A percentile compares a stretch with the other conserved stretches of the same genome.
Evolutionary conservation across 2,888 invertebrate genomes (phyloP).

Genomic region (Agonopterix alstromeriana): DNA sequence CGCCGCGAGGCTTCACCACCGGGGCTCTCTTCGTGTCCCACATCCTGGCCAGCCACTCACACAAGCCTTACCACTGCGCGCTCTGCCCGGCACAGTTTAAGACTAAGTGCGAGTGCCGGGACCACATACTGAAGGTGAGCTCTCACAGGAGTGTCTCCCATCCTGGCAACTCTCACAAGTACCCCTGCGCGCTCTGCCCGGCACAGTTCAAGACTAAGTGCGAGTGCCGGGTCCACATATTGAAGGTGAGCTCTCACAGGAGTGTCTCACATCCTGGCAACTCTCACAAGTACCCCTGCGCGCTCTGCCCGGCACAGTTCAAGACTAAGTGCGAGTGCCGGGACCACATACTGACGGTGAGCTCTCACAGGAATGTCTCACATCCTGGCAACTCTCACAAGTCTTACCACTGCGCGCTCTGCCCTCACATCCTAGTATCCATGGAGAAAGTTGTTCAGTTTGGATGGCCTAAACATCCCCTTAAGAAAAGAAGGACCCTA

Average conservation of each 20-base stretch:
- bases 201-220: not conserved
- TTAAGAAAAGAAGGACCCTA: no score
- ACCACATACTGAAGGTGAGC: constrained; percentile 5
- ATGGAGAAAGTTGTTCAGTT: no score
- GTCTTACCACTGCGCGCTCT: not conserved
- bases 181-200: not conserved
- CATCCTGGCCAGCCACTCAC: not conserved
- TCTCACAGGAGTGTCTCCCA: not conserved
- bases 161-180: no score
- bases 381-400: no score
- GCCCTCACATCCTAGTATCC: no score
- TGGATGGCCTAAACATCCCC: no score
- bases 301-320: not conserved
- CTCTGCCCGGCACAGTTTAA: not conserved
- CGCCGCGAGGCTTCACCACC: no score
- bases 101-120: not conserved
- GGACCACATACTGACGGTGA: constrained; percentile 5
- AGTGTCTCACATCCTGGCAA: no score
- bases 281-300: not conserved
- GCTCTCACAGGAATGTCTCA: not conserved
- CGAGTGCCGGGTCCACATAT: constrained; percentile 1
- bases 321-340: not conserved
- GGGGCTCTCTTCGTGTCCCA: not conserved
- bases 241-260: constrained; percentile 1
- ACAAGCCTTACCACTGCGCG: not conserved